Conservation (phyloP, 2,113 vertebrate genomes). For the Brachyhypopomus gauderio region DNA sequence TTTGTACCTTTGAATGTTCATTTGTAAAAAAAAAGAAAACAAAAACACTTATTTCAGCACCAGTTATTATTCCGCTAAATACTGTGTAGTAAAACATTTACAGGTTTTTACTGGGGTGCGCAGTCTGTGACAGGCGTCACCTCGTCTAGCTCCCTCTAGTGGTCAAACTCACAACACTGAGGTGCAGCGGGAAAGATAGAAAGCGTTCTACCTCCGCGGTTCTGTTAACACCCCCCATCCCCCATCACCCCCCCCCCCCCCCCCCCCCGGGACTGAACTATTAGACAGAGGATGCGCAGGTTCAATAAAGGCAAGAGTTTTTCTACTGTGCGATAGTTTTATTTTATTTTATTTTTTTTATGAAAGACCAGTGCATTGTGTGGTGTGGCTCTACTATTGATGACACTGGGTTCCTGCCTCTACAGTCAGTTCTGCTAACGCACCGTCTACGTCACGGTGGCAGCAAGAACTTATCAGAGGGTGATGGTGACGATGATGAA, state of each 20-base stretch:
- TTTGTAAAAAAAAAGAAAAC: background rate
- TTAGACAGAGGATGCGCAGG: constrained; percentile 39
- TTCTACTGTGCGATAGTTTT: constrained; percentile 19
- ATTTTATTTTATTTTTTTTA: constrained; percentile 44
- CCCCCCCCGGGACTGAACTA: constrained; percentile 19
- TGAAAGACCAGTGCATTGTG: constrained; percentile 32
- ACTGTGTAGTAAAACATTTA: background rate
- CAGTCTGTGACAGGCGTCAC: constrained; percentile 41
- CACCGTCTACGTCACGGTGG: too few species aligned
- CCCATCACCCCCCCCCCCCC: too few species aligned
- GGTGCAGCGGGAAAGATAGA: background rate
- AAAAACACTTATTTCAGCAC: too few species aligned
- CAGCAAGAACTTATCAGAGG: too few species aligned
- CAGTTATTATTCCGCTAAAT: too few species aligned
- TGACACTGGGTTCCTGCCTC: too few species aligned
- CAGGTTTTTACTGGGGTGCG: background rate
- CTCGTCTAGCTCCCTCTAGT: constrained; percentile 89
- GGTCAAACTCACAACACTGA: constrained; percentile 67
- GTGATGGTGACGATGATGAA: background rate
- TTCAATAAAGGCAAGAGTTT: constrained; percentile 40
- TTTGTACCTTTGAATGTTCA: too few species aligned
- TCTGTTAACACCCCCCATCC: too few species aligned
- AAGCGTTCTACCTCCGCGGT: background rate
- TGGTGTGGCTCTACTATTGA: background rate
- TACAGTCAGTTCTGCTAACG: too few species aligned